Evolutionary conservation across 2,888 invertebrate genomes (phyloP).

Genomic region (Platycnemis pennipes): DNA sequence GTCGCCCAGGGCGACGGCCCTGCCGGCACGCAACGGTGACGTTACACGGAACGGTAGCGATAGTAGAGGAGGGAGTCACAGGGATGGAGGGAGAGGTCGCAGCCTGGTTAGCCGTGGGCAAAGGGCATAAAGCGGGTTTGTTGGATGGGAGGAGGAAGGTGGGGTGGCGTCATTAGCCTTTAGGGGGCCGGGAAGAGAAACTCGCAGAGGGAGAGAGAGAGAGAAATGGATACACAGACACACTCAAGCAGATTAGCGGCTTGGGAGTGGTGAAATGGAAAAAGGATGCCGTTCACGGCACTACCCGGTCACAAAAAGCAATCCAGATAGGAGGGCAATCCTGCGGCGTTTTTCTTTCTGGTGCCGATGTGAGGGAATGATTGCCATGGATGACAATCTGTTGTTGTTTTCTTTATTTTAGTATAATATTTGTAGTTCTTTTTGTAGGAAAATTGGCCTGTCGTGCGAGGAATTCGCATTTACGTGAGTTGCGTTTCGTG

Average conservation of each 20-base stretch:
- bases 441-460: too few species aligned
- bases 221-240: background rate
- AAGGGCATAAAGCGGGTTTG: background rate
- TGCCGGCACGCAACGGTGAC: background rate
- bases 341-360: background rate
- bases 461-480: background rate
- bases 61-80: too few species aligned
- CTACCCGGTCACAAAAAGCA: background rate
- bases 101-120: background rate
- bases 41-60: too few species aligned
- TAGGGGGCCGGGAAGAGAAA: background rate
- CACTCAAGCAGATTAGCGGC: background rate
- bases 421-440: too few species aligned
- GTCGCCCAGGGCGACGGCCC: background rate
- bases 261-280: background rate
- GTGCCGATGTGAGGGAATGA: background rate
- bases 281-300: background rate
- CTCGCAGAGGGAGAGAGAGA: background rate
- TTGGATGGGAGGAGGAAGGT: background rate
- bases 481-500: background rate
- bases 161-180: conserved; percentile 1
- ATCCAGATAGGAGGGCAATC: background rate
- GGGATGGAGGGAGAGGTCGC: background rate
- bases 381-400: background rate
- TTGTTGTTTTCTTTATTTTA: background rate